Evolutionary conservation across 2,797 vertebrate genomes (phyloP).

Genomic region (Nannoperca obscura): DNA sequence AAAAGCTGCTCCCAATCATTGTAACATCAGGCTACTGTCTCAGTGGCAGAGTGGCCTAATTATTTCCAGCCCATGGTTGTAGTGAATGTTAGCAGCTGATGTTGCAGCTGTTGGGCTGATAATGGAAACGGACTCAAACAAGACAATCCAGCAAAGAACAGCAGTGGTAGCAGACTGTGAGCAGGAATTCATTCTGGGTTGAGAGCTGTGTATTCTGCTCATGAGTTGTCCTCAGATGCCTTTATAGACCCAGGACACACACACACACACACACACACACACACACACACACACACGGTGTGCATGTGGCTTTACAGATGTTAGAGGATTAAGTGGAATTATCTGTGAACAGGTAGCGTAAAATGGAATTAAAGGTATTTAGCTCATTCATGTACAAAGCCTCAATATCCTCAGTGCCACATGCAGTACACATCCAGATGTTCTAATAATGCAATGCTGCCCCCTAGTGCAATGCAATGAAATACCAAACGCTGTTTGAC

Average conservation of each 20-base stretch:
- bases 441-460: slow-evolving; percentile 57
- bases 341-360: slow-evolving; percentile 52
- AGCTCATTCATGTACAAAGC: slow-evolving; percentile 36
- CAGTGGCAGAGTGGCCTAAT: slow-evolving; percentile 62
- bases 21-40: slow-evolving; percentile 66
- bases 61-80: slow-evolving; percentile 60
- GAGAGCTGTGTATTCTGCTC: slow-evolving; percentile 36
- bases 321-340: slow-evolving; percentile 48
- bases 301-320: slow-evolving; percentile 61
- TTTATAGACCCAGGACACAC: slow-evolving; percentile 27
- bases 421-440: not conserved
- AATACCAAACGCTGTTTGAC: not conserved
- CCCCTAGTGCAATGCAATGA: slow-evolving; percentile 55
- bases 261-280: not conserved
- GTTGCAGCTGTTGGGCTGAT: slow-evolving; percentile 73
- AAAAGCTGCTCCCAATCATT: slow-evolving; percentile 71
- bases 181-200: slow-evolving; percentile 31
- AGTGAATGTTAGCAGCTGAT: slow-evolving; percentile 69
- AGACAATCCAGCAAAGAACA: slow-evolving; percentile 55
- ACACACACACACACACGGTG: not conserved
- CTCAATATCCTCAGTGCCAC: not conserved
- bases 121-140: slow-evolving; percentile 64
- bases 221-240: slow-evolving; percentile 31
- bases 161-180: slow-evolving; percentile 53
- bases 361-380: slow-evolving; percentile 49